phyloP scores from a whole-genome alignment of 2,797 vertebrate species.

The Rhyacichthys aspro region DNA sequence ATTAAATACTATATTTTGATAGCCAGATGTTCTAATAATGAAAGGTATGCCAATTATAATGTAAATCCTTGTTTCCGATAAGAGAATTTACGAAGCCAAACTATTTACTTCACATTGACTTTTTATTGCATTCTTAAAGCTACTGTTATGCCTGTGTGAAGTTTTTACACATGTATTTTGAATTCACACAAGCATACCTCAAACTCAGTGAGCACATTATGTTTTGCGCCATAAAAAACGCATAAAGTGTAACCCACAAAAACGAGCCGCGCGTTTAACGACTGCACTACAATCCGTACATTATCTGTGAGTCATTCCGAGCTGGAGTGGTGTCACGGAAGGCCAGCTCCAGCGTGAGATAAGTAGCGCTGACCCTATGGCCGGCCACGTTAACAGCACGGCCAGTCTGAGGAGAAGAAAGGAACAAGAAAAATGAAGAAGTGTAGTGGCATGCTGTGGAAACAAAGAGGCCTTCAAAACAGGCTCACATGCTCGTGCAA shows the following conservation, averaged over 20 bases:
- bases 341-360: conserved; percentile 61
- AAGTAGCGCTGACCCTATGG: conserved; percentile 64
- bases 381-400: conserved; percentile 62
- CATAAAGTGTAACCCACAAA: conserved; percentile 11
- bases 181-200: too few species aligned
- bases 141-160: not conserved
- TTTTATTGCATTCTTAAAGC: conserved; percentile 9
- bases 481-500: conserved; percentile 76
- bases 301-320: conserved; percentile 39
- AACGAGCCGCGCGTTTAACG: conserved; percentile 3
- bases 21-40: too few species aligned
- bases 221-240: too few species aligned
- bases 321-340: conserved; percentile 41
- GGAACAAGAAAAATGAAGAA: conserved; percentile 59
- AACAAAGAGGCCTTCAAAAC: conserved; percentile 82
- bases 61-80: too few species aligned
- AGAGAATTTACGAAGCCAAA: too few species aligned
- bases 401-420: conserved; percentile 60
- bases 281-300: conserved; percentile 16
- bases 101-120: not conserved
- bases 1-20: too few species aligned
- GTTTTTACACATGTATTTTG: not conserved
- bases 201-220: too few species aligned
- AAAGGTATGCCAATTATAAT: too few species aligned
- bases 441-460: conserved; percentile 69